phyloP scores from a whole-genome alignment of 64 coral and sea anemone species.

The Astreopora myriophthalma region DNA sequence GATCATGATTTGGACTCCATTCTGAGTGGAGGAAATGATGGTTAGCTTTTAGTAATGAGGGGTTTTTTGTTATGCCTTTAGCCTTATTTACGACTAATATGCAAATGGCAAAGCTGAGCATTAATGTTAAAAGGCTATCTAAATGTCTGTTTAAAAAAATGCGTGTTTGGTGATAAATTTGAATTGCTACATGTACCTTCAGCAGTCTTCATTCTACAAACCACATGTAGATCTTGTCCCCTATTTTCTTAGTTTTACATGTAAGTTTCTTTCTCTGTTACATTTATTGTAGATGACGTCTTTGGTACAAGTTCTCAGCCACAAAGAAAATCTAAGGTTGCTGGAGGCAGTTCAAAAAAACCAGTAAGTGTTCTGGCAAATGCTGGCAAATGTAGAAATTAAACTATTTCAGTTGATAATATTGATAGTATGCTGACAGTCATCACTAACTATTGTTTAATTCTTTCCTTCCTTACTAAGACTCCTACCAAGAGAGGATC shows the following conservation, averaged over 20 bases:
- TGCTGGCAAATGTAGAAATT: too few species aligned
- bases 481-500: neutral
- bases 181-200: too few species aligned
- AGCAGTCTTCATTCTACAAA: too few species aligned
- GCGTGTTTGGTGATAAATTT: too few species aligned
- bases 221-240: too few species aligned
- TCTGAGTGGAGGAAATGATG: conserved; percentile 20
- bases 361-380: neutral
- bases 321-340: neutral
- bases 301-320: neutral
- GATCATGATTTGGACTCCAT: conserved; percentile 49
- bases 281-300: neutral
- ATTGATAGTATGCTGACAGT: neutral
- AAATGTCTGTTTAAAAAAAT: too few species aligned
- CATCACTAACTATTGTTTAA: neutral
- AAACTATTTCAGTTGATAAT: too few species aligned
- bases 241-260: too few species aligned
- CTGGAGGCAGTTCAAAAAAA: neutral
- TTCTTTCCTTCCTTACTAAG: neutral
- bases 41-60: neutral
- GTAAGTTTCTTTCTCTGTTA: neutral
- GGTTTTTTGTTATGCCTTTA: too few species aligned
- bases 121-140: too few species aligned
- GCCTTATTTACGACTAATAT: too few species aligned
- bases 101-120: too few species aligned